These are phyloP conservation scores for Dendrolimus punctatus DNA, from an alignment of 1,140 invertebrate genomes.

Conservation along the genomic window DNA sequence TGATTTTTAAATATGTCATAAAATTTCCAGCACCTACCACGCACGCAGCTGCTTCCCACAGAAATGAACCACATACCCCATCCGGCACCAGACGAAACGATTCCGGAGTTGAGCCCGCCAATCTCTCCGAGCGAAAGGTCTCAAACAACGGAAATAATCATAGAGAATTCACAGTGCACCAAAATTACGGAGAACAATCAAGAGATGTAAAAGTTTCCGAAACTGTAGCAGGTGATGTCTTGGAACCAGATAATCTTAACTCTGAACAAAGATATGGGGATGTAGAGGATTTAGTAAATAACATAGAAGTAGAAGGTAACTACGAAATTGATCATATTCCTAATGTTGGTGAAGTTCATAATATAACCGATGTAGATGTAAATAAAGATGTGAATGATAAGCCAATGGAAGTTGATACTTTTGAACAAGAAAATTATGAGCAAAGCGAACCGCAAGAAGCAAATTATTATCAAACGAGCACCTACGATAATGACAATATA, in stretches of 20 bases:
- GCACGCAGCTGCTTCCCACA: conserved; percentile 41
- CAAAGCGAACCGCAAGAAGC: conserved; percentile 25
- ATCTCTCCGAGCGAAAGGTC: conserved; percentile 35
- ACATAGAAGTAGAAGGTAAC: conserved; percentile 4
- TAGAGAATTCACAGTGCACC: conserved; percentile 9
- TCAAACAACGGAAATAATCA: conserved; percentile 12
- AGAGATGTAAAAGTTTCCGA: background rate
- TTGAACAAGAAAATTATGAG: conserved; percentile 30
- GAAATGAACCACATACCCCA: conserved; percentile 39
- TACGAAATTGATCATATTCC: conserved; percentile 10
- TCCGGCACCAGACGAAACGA: conserved; percentile 47
- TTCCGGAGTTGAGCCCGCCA: conserved; percentile 54
- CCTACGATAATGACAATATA: background rate
- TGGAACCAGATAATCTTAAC: too few species aligned
- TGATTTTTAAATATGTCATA: conserved; percentile 3
- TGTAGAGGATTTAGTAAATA: too few species aligned
- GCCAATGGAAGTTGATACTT: conserved; percentile 20
- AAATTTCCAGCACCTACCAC: conserved; percentile 57
- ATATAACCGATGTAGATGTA: conserved; percentile 6
- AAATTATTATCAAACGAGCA: background rate
- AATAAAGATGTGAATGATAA: conserved; percentile 13
- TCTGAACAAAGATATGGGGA: too few species aligned
- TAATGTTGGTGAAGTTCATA: conserved; percentile 11
- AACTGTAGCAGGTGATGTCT: too few species aligned
- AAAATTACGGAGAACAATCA: conserved; percentile 7